Conservation (phyloP, 2,113 vertebrate species). For the Andinoacara biseriatus region DNA sequence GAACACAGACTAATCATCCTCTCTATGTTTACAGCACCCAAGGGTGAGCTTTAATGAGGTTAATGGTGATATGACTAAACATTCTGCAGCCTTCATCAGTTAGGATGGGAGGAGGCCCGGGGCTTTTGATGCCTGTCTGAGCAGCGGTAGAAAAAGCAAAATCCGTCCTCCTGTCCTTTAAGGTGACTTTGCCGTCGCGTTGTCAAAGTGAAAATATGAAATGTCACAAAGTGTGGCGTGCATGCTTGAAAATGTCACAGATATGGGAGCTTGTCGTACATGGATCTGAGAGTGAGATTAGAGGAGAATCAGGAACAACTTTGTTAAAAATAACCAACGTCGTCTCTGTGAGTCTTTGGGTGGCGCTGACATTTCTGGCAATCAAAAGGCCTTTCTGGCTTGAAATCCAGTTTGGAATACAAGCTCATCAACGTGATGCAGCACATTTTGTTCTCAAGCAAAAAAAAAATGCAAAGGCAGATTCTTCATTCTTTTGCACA, state of each 20-base stretch:
- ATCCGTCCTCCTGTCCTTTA: slow-evolving; percentile 37
- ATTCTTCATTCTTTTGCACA: background rate
- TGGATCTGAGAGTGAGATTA: slow-evolving; percentile 24
- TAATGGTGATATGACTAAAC: slow-evolving; percentile 56
- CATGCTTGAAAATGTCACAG: slow-evolving; percentile 47
- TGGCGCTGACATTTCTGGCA: slow-evolving; percentile 24
- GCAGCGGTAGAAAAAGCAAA: slow-evolving; percentile 19
- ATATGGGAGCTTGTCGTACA: background rate
- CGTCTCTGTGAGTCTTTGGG: background rate
- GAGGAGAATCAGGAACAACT: slow-evolving; percentile 3
- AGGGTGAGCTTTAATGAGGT: slow-evolving; percentile 56
- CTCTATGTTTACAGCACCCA: slow-evolving; percentile 53
- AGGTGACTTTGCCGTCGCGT: slow-evolving; percentile 32
- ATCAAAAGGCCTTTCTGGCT: slow-evolving; percentile 4
- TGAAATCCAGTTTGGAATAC: background rate
- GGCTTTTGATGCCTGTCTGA: slow-evolving; percentile 34
- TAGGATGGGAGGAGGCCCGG: slow-evolving; percentile 31
- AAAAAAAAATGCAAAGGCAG: slow-evolving; percentile 27
- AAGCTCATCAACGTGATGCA: background rate
- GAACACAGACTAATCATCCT: slow-evolving; percentile 46
- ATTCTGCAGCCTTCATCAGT: slow-evolving; percentile 47
- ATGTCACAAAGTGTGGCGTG: slow-evolving; percentile 38
- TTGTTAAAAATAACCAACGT: background rate
- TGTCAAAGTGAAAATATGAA: slow-evolving; percentile 37
- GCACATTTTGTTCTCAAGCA: background rate